Conservation (phyloP, 2,888 invertebrate genomes). For the Halictus quadricinctus region DNA sequence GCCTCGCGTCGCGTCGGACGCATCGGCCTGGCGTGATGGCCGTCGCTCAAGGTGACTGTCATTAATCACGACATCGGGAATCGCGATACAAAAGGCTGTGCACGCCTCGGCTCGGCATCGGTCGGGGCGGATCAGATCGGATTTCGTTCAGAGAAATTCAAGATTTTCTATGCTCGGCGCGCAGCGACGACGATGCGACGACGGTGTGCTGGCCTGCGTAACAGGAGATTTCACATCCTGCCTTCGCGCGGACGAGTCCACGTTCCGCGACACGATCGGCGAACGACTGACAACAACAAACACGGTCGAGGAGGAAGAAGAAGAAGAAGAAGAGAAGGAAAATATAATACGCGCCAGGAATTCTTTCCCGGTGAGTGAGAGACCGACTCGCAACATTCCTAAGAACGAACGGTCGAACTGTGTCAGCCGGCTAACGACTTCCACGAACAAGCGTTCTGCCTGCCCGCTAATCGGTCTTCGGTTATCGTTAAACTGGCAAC, state of each 20-base stretch:
- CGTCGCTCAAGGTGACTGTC: slow-evolving; percentile 24
- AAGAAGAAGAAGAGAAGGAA: not conserved
- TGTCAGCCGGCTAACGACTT: slow-evolving; percentile 9
- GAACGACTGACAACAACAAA: not conserved
- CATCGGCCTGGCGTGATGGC: slow-evolving; percentile 10
- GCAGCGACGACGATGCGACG: not conserved
- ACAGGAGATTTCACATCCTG: slow-evolving; percentile 76
- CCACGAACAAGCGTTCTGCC: slow-evolving; percentile 9
- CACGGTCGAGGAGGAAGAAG: not conserved
- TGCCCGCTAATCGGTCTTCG: slow-evolving; percentile 7
- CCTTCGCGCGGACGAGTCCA: slow-evolving; percentile 54
- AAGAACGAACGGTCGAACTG: not conserved
- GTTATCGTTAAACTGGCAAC: slow-evolving; percentile 1
- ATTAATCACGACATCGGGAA: slow-evolving; percentile 39
- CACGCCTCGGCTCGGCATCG: slow-evolving; percentile 22
- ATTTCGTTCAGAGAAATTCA: slow-evolving; percentile 69
- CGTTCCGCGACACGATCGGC: slow-evolving; percentile 40
- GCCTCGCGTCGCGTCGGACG: not conserved
- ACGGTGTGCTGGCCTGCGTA: slow-evolving; percentile 57
- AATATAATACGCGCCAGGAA: not conserved
- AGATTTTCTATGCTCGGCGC: slow-evolving; percentile 68
- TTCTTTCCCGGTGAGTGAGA: slow-evolving; percentile 20
- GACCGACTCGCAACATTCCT: slow-evolving; percentile 14
- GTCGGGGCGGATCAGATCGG: slow-evolving; percentile 46
- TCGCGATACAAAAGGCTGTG: slow-evolving; percentile 29